phyloP scores from a whole-genome alignment of 2,797 vertebrate genomes.

The Ambastaia sidthimunki region DNA sequence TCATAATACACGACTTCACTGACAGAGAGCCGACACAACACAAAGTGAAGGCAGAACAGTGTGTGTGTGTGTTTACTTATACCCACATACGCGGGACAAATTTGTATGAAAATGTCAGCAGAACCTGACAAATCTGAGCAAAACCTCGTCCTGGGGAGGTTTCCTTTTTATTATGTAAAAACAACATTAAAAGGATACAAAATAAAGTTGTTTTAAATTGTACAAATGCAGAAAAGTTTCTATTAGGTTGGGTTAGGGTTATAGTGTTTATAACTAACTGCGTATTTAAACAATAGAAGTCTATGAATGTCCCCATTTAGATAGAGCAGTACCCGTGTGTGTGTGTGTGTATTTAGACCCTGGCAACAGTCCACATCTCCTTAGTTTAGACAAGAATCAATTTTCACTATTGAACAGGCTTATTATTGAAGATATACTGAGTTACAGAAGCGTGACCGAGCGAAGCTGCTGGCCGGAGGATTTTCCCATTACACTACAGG shows the following conservation, averaged over 20 bases:
- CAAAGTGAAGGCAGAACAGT: conserved; percentile 24
- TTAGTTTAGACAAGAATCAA: conserved; percentile 52
- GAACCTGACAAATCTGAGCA: too few species aligned
- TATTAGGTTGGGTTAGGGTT: too few species aligned
- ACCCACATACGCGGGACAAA: too few species aligned
- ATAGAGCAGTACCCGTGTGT: not conserved
- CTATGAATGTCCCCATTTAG: too few species aligned
- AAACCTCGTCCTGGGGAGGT: too few species aligned
- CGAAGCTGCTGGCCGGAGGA: conserved; percentile 20
- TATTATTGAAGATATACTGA: conserved; percentile 50
- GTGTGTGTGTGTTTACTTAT: not conserved
- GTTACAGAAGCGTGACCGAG: conserved; percentile 29
- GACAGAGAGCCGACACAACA: conserved; percentile 7
- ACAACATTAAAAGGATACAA: too few species aligned
- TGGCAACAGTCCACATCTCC: conserved; percentile 32
- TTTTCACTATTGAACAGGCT: conserved; percentile 43
- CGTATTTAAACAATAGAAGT: too few species aligned
- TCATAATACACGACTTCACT: conserved; percentile 24
- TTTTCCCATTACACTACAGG: conserved; percentile 32
- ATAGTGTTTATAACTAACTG: too few species aligned
- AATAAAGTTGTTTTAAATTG: too few species aligned
- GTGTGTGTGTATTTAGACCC: conserved; percentile 32
- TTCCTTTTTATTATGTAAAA: too few species aligned
- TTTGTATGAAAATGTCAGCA: too few species aligned
- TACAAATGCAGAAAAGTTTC: too few species aligned